Conservation (phyloP, 2,888 invertebrate species). For the Tiliacea aurago region DNA sequence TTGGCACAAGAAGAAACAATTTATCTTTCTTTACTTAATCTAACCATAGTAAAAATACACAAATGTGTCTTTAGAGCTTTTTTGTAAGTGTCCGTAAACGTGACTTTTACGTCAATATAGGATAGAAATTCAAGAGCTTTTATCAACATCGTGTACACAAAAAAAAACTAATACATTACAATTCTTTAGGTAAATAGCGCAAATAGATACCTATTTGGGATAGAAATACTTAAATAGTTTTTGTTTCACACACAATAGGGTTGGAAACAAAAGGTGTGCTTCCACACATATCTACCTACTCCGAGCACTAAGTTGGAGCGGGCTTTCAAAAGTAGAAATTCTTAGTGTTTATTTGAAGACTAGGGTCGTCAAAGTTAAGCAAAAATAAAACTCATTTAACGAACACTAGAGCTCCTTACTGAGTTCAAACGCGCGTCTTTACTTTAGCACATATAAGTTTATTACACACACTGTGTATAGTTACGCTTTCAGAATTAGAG, state of each 20-base stretch:
- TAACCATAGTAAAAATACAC: conserved; percentile 14
- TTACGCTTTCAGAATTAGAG: conserved; percentile 60
- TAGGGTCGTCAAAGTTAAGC: conserved; percentile 51
- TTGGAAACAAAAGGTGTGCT: conserved; percentile 41
- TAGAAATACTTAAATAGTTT: conserved; percentile 34
- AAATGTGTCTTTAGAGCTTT: conserved; percentile 34
- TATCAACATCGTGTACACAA: conserved; percentile 6
- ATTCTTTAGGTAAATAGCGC: conserved; percentile 3
- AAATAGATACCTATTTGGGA: conserved; percentile 11
- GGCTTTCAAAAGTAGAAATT: conserved; percentile 38
- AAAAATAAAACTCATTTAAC: conserved; percentile 61
- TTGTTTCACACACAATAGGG: conserved; percentile 38
- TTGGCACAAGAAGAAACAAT: conserved; percentile 4
- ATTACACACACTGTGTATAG: conserved; percentile 43
- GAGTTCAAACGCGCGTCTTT: conserved; percentile 56
- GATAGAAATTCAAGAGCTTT: conserved; percentile 14
- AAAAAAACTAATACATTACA: conserved; percentile 32
- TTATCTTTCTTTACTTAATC: conserved; percentile 14
- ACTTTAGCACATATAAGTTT: conserved; percentile 60
- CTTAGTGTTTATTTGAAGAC: conserved; percentile 41
- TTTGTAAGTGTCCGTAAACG: conserved; percentile 27
- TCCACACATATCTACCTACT: conserved; percentile 17
- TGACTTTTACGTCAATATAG: background rate
- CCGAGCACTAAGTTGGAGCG: conserved; percentile 20
- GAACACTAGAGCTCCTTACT: conserved; percentile 33